phyloP scores from a whole-genome alignment of 2,113 vertebrate genomes.

The Odobenus rosmarus region DNA sequence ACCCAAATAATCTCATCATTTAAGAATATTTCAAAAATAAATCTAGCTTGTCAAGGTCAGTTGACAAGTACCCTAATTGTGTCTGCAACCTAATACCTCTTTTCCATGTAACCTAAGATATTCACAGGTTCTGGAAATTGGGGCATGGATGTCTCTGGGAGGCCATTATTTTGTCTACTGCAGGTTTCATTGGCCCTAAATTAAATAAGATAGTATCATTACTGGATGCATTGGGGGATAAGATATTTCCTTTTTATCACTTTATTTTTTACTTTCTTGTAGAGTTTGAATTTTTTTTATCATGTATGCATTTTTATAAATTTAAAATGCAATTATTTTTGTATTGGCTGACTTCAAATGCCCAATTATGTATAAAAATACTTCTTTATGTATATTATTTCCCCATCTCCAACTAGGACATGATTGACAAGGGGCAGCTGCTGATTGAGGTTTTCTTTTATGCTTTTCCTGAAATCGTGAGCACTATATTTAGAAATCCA shows the following conservation, averaged over 20 bases:
- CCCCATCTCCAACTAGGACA: background rate
- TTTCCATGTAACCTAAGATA: background rate
- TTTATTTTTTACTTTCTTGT: background rate
- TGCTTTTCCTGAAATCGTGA: background rate
- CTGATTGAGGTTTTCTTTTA: background rate
- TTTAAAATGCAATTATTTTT: background rate
- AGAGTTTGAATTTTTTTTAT: background rate
- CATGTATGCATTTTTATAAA: background rate
- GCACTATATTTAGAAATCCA: slow-evolving; percentile 11
- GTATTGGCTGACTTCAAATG: background rate
- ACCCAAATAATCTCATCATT: background rate
- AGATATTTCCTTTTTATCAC: background rate
- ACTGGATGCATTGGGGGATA: background rate
- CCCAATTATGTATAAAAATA: background rate
- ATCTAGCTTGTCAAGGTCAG: background rate
- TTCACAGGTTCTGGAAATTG: background rate
- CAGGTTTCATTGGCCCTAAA: background rate
- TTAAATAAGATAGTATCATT: background rate
- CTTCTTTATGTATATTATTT: background rate
- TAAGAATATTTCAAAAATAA: background rate
- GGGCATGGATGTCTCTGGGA: background rate
- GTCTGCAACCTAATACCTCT: background rate
- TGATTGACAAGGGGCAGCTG: background rate
- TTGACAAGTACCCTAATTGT: background rate
- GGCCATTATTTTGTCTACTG: background rate